phyloP scores from a whole-genome alignment of 2,797 vertebrate genomes.

The Sebastes taczanowskii region DNA sequence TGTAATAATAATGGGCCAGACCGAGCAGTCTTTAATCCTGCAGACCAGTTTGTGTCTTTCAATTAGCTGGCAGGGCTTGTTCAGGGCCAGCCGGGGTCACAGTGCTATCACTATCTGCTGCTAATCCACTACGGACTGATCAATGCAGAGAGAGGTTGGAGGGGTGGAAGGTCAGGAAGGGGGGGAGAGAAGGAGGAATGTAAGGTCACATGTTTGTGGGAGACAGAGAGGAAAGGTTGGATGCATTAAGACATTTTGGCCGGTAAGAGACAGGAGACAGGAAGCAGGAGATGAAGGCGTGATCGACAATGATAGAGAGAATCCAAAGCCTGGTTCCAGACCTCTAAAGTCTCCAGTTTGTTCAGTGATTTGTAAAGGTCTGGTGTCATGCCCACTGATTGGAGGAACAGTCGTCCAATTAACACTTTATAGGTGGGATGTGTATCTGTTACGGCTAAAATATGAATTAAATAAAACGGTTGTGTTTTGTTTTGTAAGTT shows the following conservation, averaged over 20 bases:
- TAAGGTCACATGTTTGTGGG: background rate
- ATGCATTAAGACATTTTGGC: background rate
- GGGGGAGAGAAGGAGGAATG: background rate
- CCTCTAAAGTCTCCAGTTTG: background rate
- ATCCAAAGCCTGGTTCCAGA: background rate
- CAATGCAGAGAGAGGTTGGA: constrained; percentile 26
- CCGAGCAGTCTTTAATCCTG: constrained; percentile 42
- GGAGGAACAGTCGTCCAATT: too few relatives aligned
- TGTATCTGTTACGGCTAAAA: too few relatives aligned
- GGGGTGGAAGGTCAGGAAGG: background rate
- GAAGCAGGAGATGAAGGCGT: background rate
- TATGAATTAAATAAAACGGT: too few relatives aligned
- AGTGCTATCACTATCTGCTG: constrained; percentile 42
- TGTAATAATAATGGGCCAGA: background rate
- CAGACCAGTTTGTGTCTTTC: constrained; percentile 51
- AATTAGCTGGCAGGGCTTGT: constrained; percentile 65
- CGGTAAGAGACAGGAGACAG: background rate
- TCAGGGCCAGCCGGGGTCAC: constrained; percentile 52
- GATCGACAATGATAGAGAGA: background rate
- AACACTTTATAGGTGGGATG: too few relatives aligned
- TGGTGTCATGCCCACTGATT: background rate
- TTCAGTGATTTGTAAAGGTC: background rate
- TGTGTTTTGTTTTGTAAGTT: too few relatives aligned
- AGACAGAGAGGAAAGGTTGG: background rate
- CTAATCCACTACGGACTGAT: constrained; percentile 67